Evolutionary conservation across 2,888 invertebrate genomes (phyloP), one percentile per base, ranked within the genome.

Genomic region (Falcaria lacertinaria): DNA sequence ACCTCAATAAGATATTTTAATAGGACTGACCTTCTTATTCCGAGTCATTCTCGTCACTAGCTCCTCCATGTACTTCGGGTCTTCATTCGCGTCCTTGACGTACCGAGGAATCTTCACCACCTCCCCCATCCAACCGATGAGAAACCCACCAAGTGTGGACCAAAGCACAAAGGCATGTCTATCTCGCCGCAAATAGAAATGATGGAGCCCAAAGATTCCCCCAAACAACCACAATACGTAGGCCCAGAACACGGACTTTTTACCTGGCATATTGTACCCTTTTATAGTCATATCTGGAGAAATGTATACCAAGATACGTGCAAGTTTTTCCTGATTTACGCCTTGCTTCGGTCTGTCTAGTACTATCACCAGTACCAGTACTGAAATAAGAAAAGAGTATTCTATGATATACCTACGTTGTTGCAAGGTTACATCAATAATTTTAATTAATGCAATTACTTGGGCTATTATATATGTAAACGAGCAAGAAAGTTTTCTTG

Each of bases 161-260:
- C 96, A 95, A 92, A 96, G 97, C 0, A 97, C 90, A 70, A 98
- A 95, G 0, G 96, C 98, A 62, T 98, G 98, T 15, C 93, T 91
- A 78, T 98, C 97, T 44, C 98, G 90, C 42, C 93, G 92, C 51
- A 98, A 87, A 80, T 98, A 98, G 65, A 98, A 92, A 73, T 98
- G 97, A 80, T 98, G 98, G 4, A 95, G 82, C 0, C 98, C 98
- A 57, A 96, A 93, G 60, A 95, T 80, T 3, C 98, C 98, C 14
- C 97, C 96, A 56, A 96, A 91, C 0, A 97, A 66, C 98, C 98
- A 98, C 33, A 94, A 83, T 1, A 97, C 47, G 70, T 98, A 98
- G 0, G 98, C 93, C 63, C 92, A 70, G 39, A 94, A 69, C 7
- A 93, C 74, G 1, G 93, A 93, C 69, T 94, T 94, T 50, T 80